Evolutionary conservation across 2,797 vertebrate species (phyloP).

Genomic region (Lithobates pipiens): DNA sequence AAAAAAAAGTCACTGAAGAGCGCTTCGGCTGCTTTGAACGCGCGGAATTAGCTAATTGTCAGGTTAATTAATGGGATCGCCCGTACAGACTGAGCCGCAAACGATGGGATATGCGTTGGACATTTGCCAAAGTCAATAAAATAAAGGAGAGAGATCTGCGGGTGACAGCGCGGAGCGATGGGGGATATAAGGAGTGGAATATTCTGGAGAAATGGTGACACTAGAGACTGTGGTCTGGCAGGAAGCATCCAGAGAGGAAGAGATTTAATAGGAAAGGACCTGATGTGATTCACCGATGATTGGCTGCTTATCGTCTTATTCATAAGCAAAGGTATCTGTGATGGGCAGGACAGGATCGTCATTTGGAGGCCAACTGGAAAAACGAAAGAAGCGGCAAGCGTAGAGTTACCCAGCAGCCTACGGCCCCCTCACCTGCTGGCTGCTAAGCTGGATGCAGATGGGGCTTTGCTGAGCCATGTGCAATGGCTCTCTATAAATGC

Average conservation of each 20-base stretch:
- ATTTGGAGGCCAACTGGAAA: conserved; percentile 24
- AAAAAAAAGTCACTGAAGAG: conserved; percentile 39
- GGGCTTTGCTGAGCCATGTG: conserved; percentile 3
- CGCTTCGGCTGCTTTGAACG: conserved; percentile 30
- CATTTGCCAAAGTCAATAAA: conserved; percentile 77
- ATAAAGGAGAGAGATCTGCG: conserved; percentile 70
- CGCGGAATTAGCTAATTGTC: conserved; percentile 78
- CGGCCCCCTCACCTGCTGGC: not conserved
- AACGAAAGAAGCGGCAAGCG: not conserved
- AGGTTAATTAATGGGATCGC: conserved; percentile 80
- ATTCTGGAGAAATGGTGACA: conserved; percentile 65
- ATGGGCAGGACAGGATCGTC: conserved; percentile 16
- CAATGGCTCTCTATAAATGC: not conserved
- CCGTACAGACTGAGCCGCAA: conserved; percentile 78
- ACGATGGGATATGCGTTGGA: conserved; percentile 79
- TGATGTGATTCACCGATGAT: conserved; percentile 9
- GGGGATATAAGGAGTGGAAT: conserved; percentile 67
- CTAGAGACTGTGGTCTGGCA: conserved; percentile 31
- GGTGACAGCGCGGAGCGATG: conserved; percentile 68
- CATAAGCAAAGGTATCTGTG: conserved; percentile 19
- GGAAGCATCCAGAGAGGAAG: conserved; percentile 49
- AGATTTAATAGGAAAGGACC: conserved; percentile 40
- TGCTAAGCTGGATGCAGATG: conserved; percentile 3
- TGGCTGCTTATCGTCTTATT: conserved; percentile 39
- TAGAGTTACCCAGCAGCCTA: conserved; percentile 2